Conservation (phyloP, 2,888 invertebrate species). For the Cheilosia pagana region DNA sequence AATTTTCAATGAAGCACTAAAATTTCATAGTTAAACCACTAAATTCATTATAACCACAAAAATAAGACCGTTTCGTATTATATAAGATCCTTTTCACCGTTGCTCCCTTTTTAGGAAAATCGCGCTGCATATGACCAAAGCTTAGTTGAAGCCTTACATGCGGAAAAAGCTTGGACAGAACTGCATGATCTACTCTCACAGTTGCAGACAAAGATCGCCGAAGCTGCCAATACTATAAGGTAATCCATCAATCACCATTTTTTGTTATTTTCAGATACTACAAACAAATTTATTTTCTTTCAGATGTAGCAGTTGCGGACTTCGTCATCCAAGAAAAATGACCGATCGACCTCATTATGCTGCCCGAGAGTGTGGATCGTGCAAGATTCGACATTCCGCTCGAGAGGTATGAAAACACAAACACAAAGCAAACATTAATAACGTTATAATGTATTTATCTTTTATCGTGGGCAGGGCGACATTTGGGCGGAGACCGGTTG, state of each 20-base stretch:
- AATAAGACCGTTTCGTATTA: background rate
- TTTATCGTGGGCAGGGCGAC: constrained; percentile 88
- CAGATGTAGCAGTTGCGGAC: constrained; percentile 96
- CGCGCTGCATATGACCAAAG: constrained; percentile 90
- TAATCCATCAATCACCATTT: constrained; percentile 74
- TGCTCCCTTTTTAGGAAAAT: constrained; percentile 85
- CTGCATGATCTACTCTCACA: constrained; percentile 93
- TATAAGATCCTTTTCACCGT: background rate
- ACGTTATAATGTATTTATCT: background rate
- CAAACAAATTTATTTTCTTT: constrained; percentile 7
- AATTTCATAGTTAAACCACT: background rate
- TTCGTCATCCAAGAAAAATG: constrained; percentile 93
- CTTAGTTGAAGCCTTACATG: constrained; percentile 90
- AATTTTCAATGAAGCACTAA: too few species aligned
- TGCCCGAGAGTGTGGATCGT: constrained; percentile 94
- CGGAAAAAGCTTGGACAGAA: constrained; percentile 94
- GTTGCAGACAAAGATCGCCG: constrained; percentile 96
- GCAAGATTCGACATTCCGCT: constrained; percentile 95
- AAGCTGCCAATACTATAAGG: constrained; percentile 95
- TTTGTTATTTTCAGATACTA: background rate
- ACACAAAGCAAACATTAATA: too few species aligned
- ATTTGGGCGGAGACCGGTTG: constrained; percentile 97
- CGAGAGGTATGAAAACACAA: constrained; percentile 87
- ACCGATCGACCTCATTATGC: constrained; percentile 95
- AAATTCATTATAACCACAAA: too few species aligned